Evolutionary conservation across 2,113 vertebrate species (phyloP).

Genomic region (Sula dactylatra): DNA sequence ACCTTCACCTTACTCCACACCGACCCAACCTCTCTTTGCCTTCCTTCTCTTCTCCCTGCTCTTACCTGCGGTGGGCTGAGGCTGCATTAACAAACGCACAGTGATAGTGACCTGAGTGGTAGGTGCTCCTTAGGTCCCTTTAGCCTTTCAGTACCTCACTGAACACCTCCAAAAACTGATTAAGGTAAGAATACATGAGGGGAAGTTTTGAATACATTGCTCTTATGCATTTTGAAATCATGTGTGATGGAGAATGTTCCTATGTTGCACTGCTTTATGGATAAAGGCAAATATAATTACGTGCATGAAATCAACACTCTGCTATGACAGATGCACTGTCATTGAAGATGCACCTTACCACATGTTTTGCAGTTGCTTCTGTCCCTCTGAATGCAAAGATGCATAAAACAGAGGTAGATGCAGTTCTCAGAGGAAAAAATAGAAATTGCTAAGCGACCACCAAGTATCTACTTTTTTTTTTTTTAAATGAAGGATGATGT

Average conservation of each 20-base stretch:
- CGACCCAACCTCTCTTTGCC: background rate
- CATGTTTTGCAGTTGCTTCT: background rate
- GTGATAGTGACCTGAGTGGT: background rate
- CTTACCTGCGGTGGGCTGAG: background rate
- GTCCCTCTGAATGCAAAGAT: background rate
- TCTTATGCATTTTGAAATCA: background rate
- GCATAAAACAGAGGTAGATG: background rate
- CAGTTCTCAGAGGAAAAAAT: background rate
- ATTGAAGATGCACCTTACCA: background rate
- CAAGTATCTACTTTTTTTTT: background rate
- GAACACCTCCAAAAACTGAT: background rate
- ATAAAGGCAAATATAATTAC: background rate
- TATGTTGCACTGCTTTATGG: rapidly evolving
- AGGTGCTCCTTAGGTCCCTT: background rate
- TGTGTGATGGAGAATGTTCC: background rate
- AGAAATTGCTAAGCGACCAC: background rate
- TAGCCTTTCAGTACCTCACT: background rate
- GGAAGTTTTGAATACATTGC: background rate
- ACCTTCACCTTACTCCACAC: background rate
- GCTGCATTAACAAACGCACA: background rate
- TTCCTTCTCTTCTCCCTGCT: background rate
- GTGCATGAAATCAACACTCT: background rate
- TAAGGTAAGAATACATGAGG: background rate
- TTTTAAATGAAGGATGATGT: constrained; percentile 82
- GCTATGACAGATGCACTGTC: background rate